A percentile compares a stretch with the other conserved stretches of the same genome.
Conservation (phyloP, 2,113 vertebrate genomes). For the Amblyornis subalaris region DNA sequence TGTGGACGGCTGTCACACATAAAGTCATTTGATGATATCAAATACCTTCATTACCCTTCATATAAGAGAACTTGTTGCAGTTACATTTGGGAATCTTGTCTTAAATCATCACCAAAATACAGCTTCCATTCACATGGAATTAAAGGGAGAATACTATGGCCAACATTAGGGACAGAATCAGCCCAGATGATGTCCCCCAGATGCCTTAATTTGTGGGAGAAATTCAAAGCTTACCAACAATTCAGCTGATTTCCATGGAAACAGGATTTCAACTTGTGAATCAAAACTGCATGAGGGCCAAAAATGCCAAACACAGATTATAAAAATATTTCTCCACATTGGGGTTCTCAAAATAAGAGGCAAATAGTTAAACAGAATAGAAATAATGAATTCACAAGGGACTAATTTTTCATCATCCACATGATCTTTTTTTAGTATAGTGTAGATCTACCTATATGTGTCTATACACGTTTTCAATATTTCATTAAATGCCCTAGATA, state of each 20-base stretch:
- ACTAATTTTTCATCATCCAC: not conserved
- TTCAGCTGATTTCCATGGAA: slow-evolving; percentile 26
- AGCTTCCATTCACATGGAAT: not conserved
- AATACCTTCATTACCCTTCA: not conserved
- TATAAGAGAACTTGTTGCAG: not conserved
- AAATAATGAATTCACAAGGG: not conserved
- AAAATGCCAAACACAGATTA: not conserved
- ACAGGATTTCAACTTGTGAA: slow-evolving; percentile 25
- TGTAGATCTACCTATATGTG: not conserved
- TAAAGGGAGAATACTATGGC: not conserved
- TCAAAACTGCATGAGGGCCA: not conserved
- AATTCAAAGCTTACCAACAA: slow-evolving; percentile 22
- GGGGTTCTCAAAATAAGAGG: not conserved
- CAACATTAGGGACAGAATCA: not conserved
- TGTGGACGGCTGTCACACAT: not conserved
- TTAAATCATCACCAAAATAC: not conserved
- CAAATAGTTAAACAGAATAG: not conserved
- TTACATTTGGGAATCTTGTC: not conserved
- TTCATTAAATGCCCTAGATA: not conserved
- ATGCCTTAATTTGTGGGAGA: not conserved
- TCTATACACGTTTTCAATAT: not conserved
- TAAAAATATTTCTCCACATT: not conserved
- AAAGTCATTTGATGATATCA: not conserved
- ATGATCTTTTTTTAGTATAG: not conserved
- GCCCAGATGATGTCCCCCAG: not conserved